Base-by-base conservation (phyloP, 2,888 invertebrate genomes). In the Scaptomyza reducta region DNA sequence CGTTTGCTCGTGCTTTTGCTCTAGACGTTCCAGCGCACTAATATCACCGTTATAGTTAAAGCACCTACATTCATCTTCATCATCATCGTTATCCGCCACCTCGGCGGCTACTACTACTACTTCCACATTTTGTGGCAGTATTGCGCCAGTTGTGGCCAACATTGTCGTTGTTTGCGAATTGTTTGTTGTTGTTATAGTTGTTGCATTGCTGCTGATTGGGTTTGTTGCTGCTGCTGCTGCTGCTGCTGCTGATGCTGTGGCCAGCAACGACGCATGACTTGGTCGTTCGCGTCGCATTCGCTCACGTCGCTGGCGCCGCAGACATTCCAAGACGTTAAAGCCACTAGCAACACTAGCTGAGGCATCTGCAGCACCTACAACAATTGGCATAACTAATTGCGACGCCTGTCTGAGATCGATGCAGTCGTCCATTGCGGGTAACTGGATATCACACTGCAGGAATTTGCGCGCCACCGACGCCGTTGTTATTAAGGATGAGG, bases 31-130 rank as follows among this genome's bases (percentile, higher is more conserved):
- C 82, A 74, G 79, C 68, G 74, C 78, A 79, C 87, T 83, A 87
- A 88, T 89, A 89, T 89, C 89, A 89, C 89, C 82, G 76, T 89
- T 89, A 77, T 80, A 78, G 82, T 84, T 89, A 89, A 89, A 89
- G 89, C 89, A 89, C 89, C 89, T 89, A 84, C 88, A 89, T 84
- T 88, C 86, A 84, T 83, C 83, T 74, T 74, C 70, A 70, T 40
- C 40, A 16, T 40, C 16, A 40, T 40, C 40, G 33, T 31, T 54
- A 35, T 40, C 60, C 46, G n/a, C 27, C 46, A 31, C 10, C 3
- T 27, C 70, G 77, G 14, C 4, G 14, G 38, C 14, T n/a, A 35
- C 35, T 35, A 65, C 74, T 82, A 67, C 69, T 72, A 18, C 51
- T 22, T 47, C 58, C 27, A 40, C 67, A 59, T 77, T 53, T 49